Evolutionary conservation across 2,888 invertebrate species (phyloP), one percentile per base, ranked within the genome.

Genomic region (Cremastobaeus sp.): DNA sequence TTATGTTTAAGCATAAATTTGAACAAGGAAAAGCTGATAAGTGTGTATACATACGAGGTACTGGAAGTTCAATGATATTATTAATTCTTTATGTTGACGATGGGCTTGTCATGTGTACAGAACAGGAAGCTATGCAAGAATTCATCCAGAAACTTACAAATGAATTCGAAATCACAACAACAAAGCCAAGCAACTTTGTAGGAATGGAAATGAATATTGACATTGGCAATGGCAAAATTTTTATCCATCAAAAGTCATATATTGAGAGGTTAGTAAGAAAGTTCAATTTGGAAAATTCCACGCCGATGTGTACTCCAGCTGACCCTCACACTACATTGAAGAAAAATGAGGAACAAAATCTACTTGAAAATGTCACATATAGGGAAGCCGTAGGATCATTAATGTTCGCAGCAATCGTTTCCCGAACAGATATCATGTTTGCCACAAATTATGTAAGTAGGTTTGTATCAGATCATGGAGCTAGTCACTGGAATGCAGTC

Each of bases 361-460:
- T 37, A 3, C 11, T 11, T 9, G 32, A 21, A 21, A n/a, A 45
- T 14, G 39, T 69, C 2, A 60, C 54, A 15, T 55, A 17, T 41
- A n/a, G 55, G 12, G 32, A 55, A 57, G 65, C 68, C 47, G 43
- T 72, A 25, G 68, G 72, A 8, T 71, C 47, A 14, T 37, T 76
- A 3, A 69, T 76, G 69, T 70, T 54, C 43, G 50, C 54, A 11
- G 62, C 68, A 3, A 52, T 68, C 32, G 52, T 70, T 3, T 48
- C 68, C 5, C 54, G 76, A 37, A 72, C 76, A 17, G 77, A 78
- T 15, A 74, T 79, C 15, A 55, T 55, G 35, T 78, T 65, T 47
- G 60, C 71, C 1, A 66, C 77, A 1, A 54, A 32, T 20, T 11
- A 47, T 54, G 45, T 73, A 5, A 76, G 71, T 32, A 35, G 70